Base-by-base conservation (phyloP, 2,113 vertebrate species). In the Nannospalax galili region DNA sequence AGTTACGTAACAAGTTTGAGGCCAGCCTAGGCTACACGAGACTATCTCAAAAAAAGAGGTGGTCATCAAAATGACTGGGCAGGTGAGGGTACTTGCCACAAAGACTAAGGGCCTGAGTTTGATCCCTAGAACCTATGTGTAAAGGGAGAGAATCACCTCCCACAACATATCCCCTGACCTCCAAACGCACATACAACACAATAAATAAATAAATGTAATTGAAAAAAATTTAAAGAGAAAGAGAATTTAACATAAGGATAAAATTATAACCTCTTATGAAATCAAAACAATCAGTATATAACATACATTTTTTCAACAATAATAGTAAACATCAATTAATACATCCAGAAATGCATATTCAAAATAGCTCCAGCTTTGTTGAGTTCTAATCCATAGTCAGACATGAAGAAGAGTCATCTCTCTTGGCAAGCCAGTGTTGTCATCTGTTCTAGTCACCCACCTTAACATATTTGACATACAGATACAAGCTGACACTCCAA, bases 251-350 rank as follows among this genome's bases (percentile, higher is more conserved):
- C 20, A 45, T 20, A 92, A 93, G 45, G 37, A 45, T 85, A 32
- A 94, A 94, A 93, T 65, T 69, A 56, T 92, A 92, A 67, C 28
- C 67, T 94, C 35, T 64, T 73, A 37, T 52, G 20, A 94, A 96
- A 92, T 73, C 72, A 88, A 89, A 69, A 80, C 35, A 86, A 85
- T 70, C 22, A 82, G 35, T 84, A 90, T 14, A 1, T 42, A 92
- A 93, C 28, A 94, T 11, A 81, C 8, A 86, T 7, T 26, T 84
- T 78, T 65, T 92, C 75, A 65, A 48, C 14, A 62, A 62, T n/a
- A n/a, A 65, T 16, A 64, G 32, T 22, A 70, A 14, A 84, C 40
- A 85, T 35, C 85, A 56, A 78, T 79, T 77, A 78, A 72, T 64
- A 88, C 1, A 79, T 28, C 15, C 17, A 60, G 35, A 84, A 84